Base-by-base conservation (phyloP, 2,888 invertebrate genomes). In the Dugesia japonica region DNA sequence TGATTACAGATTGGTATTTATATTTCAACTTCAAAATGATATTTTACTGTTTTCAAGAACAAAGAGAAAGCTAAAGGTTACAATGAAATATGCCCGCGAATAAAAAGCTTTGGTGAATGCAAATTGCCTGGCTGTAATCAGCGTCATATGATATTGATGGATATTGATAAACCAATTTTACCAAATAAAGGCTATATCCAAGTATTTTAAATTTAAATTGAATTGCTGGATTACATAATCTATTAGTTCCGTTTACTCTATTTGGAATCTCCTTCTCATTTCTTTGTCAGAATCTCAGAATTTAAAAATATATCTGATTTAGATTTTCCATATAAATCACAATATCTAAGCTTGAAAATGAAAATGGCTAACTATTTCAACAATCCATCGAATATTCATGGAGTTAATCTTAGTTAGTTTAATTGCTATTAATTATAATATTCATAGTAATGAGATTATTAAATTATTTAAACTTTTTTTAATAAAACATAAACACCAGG, bases 161-260 rank as follows among this genome's bases (percentile, higher is more conserved):
- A 74, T 28, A 74, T 74, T 23, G 74, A 74, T 74, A 56, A 31
- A n/a, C 74, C 74, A 7, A 20, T 31, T 7, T 71, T 74, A 13
- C 74, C 74, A 9, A 31, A n/a, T 71, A 20, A 20, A 4, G 74
- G 74, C 4, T 28, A 74, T 20, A 74, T 74, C 26, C 27, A 74
- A 71, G 33, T 74, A 23, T 38, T 38, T n/a, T n/a, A n/a, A n/a
- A n/a, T n/a, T n/a, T 38, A 17, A 13, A 38, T 38, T 38, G 38
- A 38, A 9, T 38, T 38, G 9, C 9, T 38, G 13, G 9, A 13
- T 38, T 38, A 9, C 9, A 38, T 38, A 38, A 38, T 38, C 38
- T 13, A 38, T 7, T 27, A 73, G 73, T 73, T 73, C 26, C 73
- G 73, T 9, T 28, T 73, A 7, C 74, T 74, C n/a, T 17, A 74